These are phyloP conservation scores for Oceanodroma leucorhoa DNA, from an alignment of 2,797 vertebrate species.

Conservation along the genomic window DNA sequence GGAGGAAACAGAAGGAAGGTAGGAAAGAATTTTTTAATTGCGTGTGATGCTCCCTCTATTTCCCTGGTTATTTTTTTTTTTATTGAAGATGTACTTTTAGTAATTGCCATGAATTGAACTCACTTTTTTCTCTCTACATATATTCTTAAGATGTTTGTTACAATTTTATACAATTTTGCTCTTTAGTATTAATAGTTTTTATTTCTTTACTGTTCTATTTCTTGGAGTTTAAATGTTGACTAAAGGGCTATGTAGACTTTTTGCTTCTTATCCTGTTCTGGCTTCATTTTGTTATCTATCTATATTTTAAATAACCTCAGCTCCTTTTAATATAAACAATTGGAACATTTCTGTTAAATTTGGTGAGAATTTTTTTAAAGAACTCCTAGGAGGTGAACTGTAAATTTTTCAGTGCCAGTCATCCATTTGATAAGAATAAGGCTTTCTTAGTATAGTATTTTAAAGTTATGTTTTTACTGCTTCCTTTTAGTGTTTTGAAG, in stretches of 20 bases:
- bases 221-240: not conserved
- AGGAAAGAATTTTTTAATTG: not conserved
- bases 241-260: not conserved
- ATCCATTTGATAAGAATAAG: not conserved
- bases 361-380: not conserved
- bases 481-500: not conserved
- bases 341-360: not conserved
- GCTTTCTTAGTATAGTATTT: not conserved
- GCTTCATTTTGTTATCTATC: not conserved
- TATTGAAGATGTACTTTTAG: not conserved
- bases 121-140: fast-evolving
- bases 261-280: not conserved
- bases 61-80: not conserved
- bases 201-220: not conserved
- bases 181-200: not conserved
- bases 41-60: fast-evolving
- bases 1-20: not conserved
- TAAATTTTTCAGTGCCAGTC: not conserved
- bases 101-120: not conserved
- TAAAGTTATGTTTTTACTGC: not conserved
- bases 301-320: not conserved
- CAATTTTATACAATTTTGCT: not conserved
- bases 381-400: not conserved
- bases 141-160: not conserved
- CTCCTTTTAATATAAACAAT: not conserved